Base-by-base conservation (phyloP, 2,113 vertebrate species). In the Sitta europaea region DNA sequence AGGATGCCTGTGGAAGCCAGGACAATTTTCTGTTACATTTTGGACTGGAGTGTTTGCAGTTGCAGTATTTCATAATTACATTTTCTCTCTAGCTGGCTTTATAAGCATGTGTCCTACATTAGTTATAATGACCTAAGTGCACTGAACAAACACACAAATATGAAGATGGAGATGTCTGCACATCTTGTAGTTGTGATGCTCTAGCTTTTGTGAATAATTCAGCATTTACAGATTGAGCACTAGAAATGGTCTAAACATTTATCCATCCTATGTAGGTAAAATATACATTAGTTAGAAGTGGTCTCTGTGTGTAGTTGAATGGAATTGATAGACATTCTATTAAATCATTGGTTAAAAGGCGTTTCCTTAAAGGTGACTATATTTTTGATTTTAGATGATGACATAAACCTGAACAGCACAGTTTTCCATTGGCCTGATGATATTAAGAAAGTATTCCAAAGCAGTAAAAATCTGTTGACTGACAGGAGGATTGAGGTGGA, bases 351-450 rank as follows among this genome's bases (percentile, higher is more conserved):
- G 10, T 54, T 59, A n/a, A 81, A 90, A 51, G 12, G 12, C 40
- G 15, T 78, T 80, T 85, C 75, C 40, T 88, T 65, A 71, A 86
- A 74, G 23, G 14, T 35, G 2, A 17, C 13, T 63, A 0, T 53
- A 3, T 61, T 66, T 81, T 87, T 75, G 13, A 25, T 77, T 95
- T 76, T 92, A 99, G 99, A 43, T 72, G 98, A 98, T 62, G 99
- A 99, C 88, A 90, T 99, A 88, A 98, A 97, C 77, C 87, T 99
- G 94, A 99, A 99, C 88, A 98, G 98, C 73, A 84, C 36, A 25
- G 96, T 99, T 73, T 98, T 99, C 90, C 97, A 97, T 51, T 99
- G 99, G 99, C 98, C 98, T 7, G 96, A 89, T 33, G 94, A 98
- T 71, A 99, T 99, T 70, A 92, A 97, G 59, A 89, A 82, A 27